Base-by-base conservation (phyloP, 2,888 invertebrate species). In the Alloplasta piceator region DNA sequence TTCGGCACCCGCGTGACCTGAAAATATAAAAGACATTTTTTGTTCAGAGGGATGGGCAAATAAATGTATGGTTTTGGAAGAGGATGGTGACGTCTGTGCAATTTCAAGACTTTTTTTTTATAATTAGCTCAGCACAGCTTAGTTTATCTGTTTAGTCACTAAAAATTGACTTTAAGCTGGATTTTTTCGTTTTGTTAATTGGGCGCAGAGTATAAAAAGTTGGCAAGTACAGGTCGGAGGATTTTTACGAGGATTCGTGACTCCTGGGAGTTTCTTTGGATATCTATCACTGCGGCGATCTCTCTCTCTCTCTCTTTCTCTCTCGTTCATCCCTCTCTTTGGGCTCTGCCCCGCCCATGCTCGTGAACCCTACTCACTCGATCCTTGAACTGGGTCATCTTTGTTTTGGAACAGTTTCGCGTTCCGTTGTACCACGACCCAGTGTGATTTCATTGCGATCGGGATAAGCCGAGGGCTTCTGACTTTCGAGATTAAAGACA, bases 301-400 rank as follows among this genome's bases (percentile, higher is more conserved):
- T 66, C 75, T 77, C 74, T 78, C 70, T 61, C 78, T 67, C 63
- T 68, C 56, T 73, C 74, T 56, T 52, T 58, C 74, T 74, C 70
- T 73, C 63, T 52, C 72, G 48, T 48, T 66, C n/a, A 64, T 67
- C 50, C 48, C 66, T 56, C 72, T 52, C 61, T 16, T 12, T n/a
- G 66, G 64, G 67, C 67, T 71, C 72, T 72, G 60, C 79, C 68
- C 76, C 64, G 63, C n/a, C 64, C 61, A 63, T 58, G 68, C 48
- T 61, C 61, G 64, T 52, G 55, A 71, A 55, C 60, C 76, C 80
- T 64, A 68, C 71, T 67, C 72, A 72, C 67, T 77, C 64, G 72
- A 81, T 77, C 77, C 73, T 77, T 70, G 52, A 77, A 77, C 63
- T 80, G 58, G 76, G 76, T 80, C 80, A 73, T 76, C 76, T 80